phyloP scores from a whole-genome alignment of 2,797 vertebrate genomes.

The Hozukius guyotensis region DNA sequence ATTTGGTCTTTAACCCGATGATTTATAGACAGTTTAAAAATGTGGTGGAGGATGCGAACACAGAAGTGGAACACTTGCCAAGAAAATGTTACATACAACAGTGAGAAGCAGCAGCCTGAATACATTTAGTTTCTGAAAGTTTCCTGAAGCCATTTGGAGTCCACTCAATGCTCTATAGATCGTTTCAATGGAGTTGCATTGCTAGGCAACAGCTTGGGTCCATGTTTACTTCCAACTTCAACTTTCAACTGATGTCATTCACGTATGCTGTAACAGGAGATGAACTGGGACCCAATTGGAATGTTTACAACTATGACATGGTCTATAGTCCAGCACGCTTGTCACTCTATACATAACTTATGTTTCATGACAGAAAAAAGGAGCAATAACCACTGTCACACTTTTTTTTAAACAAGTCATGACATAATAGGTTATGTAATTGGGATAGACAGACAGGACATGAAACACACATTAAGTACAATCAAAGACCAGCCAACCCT shows the following conservation, averaged over 20 bases:
- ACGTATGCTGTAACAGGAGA: not conserved
- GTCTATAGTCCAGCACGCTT: too few species aligned
- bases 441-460: too few species aligned
- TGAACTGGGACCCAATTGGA: not conserved
- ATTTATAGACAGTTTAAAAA: conserved; percentile 6
- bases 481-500: too few species aligned
- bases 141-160: not conserved
- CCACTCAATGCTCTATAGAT: not conserved
- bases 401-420: too few species aligned
- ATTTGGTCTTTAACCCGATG: conserved; percentile 15
- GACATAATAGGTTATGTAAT: too few species aligned
- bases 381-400: too few species aligned
- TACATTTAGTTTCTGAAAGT: not conserved
- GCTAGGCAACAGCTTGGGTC: not conserved
- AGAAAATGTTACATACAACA: not conserved
- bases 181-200: not conserved
- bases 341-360: too few species aligned
- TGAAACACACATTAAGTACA: too few species aligned
- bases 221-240: not conserved
- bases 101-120: not conserved
- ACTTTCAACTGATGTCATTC: not conserved
- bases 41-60: not conserved
- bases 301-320: not conserved
- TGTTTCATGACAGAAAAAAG: too few species aligned
- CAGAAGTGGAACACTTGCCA: not conserved